Evolutionary conservation across 2,113 vertebrate species (phyloP).

Genomic region (Zapornia atra): DNA sequence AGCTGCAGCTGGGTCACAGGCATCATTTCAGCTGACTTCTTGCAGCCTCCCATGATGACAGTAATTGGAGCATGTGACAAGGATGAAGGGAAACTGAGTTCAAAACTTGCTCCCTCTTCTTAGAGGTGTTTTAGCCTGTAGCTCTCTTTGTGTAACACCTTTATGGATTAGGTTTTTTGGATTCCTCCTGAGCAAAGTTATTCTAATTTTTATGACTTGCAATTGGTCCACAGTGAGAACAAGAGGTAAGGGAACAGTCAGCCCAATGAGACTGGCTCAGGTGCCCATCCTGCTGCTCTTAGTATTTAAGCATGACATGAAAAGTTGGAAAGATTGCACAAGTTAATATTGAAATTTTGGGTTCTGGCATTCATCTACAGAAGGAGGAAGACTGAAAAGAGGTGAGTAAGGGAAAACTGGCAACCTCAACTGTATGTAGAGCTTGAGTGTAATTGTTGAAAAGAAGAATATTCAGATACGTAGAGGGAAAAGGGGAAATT

Average conservation of each 20-base stretch:
- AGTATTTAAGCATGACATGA: neutral
- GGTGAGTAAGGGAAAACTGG: neutral
- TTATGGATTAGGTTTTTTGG: neutral
- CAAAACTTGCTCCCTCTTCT: neutral
- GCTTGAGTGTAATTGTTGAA: neutral
- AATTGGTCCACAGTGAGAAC: neutral
- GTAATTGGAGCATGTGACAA: neutral
- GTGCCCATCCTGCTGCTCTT: neutral
- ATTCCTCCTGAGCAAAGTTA: neutral
- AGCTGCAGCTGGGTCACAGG: neutral
- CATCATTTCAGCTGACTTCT: neutral
- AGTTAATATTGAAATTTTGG: neutral
- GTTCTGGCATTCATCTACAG: neutral
- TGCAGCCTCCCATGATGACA: accelerated
- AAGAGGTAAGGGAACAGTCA: accelerated
- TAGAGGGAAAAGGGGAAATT: neutral
- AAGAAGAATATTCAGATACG: neutral
- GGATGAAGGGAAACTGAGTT: neutral
- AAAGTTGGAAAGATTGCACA: neutral
- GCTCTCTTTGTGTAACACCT: neutral
- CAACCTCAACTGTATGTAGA: neutral
- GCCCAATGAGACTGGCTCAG: neutral
- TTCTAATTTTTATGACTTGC: neutral
- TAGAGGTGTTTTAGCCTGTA: neutral
- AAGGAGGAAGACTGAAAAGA: neutral